phyloP scores from a whole-genome alignment of 2,797 vertebrate genomes.

The Notoglanidium macrostoma region DNA sequence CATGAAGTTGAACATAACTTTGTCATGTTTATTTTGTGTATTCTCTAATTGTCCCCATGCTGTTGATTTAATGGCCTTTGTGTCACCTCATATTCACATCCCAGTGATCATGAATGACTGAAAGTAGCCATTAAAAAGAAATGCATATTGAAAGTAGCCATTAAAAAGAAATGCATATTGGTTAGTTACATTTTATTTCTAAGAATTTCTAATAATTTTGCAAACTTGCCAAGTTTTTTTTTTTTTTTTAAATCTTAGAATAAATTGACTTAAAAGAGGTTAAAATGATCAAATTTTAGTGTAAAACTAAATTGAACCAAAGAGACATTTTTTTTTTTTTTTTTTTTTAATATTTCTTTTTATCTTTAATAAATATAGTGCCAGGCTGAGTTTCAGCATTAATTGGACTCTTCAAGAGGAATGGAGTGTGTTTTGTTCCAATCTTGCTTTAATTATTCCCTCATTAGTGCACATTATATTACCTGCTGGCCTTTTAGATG shows the following conservation, averaged over 20 bases:
- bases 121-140: not conserved
- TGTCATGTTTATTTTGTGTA: not conserved
- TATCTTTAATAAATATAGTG: not conserved
- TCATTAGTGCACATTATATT: constrained; percentile 39
- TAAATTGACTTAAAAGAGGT: not conserved
- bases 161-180: not conserved
- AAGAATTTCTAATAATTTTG: not conserved
- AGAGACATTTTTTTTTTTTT: not conserved
- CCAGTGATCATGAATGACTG: not conserved
- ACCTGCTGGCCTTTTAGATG: constrained; percentile 34
- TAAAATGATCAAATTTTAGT: not conserved
- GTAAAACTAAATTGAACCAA: not conserved
- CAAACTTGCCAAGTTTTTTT: not conserved
- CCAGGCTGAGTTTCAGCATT: not conserved
- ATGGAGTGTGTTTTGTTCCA: constrained; percentile 9
- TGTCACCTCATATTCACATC: not conserved
- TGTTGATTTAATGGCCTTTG: not conserved
- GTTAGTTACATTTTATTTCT: not conserved
- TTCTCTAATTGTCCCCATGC: not conserved
- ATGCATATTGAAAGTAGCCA: not conserved
- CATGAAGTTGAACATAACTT: too few relatives aligned
- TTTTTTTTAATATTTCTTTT: too few relatives aligned
- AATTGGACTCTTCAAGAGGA: not conserved
- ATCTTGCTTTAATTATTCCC: constrained; percentile 37
- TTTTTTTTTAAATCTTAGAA: not conserved